Conservation (phyloP, 2,797 vertebrate species). For the Thalassophryne amazonica region DNA sequence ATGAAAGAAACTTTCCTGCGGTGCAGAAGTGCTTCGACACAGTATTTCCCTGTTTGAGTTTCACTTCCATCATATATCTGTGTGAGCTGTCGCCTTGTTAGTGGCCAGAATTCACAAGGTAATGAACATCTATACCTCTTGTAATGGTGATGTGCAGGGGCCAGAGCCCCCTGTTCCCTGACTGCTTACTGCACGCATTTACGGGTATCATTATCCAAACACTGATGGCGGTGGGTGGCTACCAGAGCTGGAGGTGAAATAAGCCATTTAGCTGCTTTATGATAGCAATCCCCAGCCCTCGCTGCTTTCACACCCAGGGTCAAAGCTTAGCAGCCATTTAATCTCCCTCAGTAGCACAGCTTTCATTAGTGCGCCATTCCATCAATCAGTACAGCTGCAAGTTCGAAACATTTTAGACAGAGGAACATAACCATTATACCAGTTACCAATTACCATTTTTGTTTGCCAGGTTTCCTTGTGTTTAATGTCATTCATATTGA, state of each 20-base stretch:
- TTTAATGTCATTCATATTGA: constrained; percentile 39
- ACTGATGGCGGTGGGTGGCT: constrained; percentile 74
- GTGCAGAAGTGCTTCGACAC: background rate
- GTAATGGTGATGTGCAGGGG: constrained; percentile 36
- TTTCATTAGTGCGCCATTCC: constrained; percentile 68
- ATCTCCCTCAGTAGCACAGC: constrained; percentile 59
- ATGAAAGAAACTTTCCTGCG: background rate
- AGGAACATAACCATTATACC: constrained; percentile 27
- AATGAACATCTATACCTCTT: constrained; percentile 49
- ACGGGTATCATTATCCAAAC: constrained; percentile 68
- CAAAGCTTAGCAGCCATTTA: constrained; percentile 67
- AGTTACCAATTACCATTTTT: constrained; percentile 23
- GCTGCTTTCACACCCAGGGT: constrained; percentile 68
- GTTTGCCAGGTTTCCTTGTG: constrained; percentile 19
- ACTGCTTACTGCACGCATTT: constrained; percentile 65
- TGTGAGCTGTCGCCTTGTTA: constrained; percentile 4
- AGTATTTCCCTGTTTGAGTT: background rate
- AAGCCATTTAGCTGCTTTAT: constrained; percentile 83
- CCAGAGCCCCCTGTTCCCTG: constrained; percentile 32
- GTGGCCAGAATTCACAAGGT: constrained; percentile 34
- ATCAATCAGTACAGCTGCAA: constrained; percentile 43
- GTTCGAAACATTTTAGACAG: constrained; percentile 49
- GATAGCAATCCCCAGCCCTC: constrained; percentile 69
- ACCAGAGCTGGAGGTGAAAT: constrained; percentile 84
- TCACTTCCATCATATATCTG: background rate